phyloP scores from a whole-genome alignment of 1,140 invertebrate species.

The Eumeta japonica region DNA sequence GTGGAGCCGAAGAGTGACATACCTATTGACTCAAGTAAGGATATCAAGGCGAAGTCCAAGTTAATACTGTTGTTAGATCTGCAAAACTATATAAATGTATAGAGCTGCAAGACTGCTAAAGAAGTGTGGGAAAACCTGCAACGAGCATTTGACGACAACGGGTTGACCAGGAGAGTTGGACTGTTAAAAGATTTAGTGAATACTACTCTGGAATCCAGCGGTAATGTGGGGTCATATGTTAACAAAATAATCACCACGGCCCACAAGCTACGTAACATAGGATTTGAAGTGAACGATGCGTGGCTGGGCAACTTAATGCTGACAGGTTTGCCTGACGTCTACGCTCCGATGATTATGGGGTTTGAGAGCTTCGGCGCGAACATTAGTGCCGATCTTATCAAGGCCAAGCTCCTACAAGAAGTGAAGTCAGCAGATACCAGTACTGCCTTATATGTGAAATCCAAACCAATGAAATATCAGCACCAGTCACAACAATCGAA shows the following conservation, averaged over 20 bases:
- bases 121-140: conserved; percentile 26
- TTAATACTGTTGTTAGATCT: no score
- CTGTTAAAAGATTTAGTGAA: conserved; percentile 2
- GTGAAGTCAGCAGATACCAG: no score
- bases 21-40: conserved; percentile 4
- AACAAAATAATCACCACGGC: background rate
- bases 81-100: conserved; percentile 1
- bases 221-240: conserved; percentile 1
- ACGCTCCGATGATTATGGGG: conserved; percentile 1
- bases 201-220: conserved; percentile 2
- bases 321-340: background rate
- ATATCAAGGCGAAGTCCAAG: conserved; percentile 13
- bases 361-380: conserved; percentile 5
- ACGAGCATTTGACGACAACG: conserved; percentile 1
- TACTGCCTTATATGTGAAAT: conserved; percentile 7
- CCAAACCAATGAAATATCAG: conserved; percentile 6
- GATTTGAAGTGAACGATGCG: background rate
- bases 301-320: background rate
- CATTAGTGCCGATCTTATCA: conserved; percentile 3
- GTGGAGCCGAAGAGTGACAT: conserved; percentile 8
- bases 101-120: background rate
- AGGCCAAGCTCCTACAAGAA: conserved; percentile 3
- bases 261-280: background rate
- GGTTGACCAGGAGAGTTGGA: conserved; percentile 1
- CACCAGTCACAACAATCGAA: conserved; percentile 3